Evolutionary conservation across 1,140 invertebrate genomes (phyloP), one percentile per base, ranked within the genome.

Genomic region (Neodiprion fabricii): DNA sequence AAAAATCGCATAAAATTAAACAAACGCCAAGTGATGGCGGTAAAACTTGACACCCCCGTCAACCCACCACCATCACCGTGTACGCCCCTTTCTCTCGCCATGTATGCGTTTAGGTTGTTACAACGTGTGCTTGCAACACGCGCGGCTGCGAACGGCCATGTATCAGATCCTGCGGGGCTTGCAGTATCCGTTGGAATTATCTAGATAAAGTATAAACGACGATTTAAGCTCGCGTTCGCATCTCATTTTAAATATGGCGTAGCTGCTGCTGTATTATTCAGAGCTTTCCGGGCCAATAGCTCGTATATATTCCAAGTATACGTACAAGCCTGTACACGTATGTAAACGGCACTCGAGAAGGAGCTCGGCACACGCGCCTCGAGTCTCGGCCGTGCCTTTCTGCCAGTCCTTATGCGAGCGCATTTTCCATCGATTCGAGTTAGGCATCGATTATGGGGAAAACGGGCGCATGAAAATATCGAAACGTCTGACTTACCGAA

Each of bases 1-100:
- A 87, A 87, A 86, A 87, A 86, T 86, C 84, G 83, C 85, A 87
- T 87, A 87, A 87, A 87, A 87, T 87, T 87, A 87, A 85, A 83
- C 84, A 87, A 86, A 82, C 79, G 79, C 82, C 75, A 79, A 77
- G 78, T 80, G 78, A 72, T 78, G 75, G 77, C 79, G 80, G 83
- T 86, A 84, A 85, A 86, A 85, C 76, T 81, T 70, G 71, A 47
- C 53, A n/a, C 71, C 21, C 69, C 21, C 67, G 73, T 70, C 7
- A 3, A 65, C 17, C 17, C 53, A n/a, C 71, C 21, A 49, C 21
- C 67, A 70, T 70, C 7, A 3, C 1, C 17, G 12, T 17, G 12
- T 1, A 21, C 12, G 17, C 17, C 61, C 17, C 17, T 17, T 65
- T 65, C 7, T 65, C 61, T 61, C 53, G 10, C 53, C 53, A 61